Evolutionary conservation across 2,797 vertebrate species (phyloP).

Genomic region (Pelochelys cantorii): DNA sequence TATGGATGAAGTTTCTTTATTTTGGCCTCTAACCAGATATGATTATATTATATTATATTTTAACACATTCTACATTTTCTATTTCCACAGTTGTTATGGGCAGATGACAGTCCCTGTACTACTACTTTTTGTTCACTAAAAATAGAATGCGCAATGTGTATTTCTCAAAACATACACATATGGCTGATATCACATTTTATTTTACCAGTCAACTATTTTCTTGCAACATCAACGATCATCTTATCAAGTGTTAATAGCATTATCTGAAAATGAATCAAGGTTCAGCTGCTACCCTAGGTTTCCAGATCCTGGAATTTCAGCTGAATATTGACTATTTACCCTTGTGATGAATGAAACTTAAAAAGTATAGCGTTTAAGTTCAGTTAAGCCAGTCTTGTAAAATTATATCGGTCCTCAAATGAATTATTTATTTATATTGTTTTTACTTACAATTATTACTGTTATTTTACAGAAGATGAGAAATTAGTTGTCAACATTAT

Average conservation of each 20-base stretch:
- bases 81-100: slow-evolving; percentile 20
- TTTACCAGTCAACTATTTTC: not conserved
- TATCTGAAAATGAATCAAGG: slow-evolving; percentile 14
- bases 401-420: not conserved
- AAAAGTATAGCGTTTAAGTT: not conserved
- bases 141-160: not conserved
- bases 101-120: not conserved
- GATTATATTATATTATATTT: not conserved
- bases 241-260: slow-evolving; percentile 43
- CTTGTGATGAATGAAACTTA: not conserved
- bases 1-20: not conserved
- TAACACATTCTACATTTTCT: not conserved
- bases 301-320: slow-evolving; percentile 3
- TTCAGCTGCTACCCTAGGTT: slow-evolving; percentile 23
- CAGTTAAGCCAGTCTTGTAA: not conserved
- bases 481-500: not conserved
- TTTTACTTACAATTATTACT: not conserved
- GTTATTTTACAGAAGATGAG: not conserved
- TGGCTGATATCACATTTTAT: not conserved
- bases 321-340: not conserved
- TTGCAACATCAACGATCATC: not conserved
- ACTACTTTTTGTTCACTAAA: not conserved
- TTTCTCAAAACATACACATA: slow-evolving; percentile 21
- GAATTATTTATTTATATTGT: not conserved
- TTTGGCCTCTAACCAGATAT: not conserved